Evolutionary conservation across 2,113 vertebrate species (phyloP).

Genomic region (western clawed frog (Xenopus tropicalis)): UCB_Xtro_10.0 CM004443.2:5490501-5491000

Average conservation of each 20-base stretch:
- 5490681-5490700: no score
- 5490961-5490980: not conserved
- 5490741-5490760: not conserved
- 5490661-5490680: no score
- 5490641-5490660: no score
- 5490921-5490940: constrained; percentile 23
- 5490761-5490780: not conserved
- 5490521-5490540: no score
- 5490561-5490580: no score
- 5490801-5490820: not conserved
- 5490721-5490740: constrained; percentile 11
- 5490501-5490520: no score
- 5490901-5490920: constrained; percentile 27
- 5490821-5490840: constrained; percentile 4
- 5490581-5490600: no score
- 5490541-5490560: no score
- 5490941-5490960: constrained; percentile 19
- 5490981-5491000: no score
- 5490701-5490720: no score
- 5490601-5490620: no score
- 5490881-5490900: not conserved
- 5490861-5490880: not conserved
- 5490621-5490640: no score
- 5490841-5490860: not conserved
- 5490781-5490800: constrained; percentile 7